Evolutionary conservation across 1,140 invertebrate genomes (phyloP).

Genomic region (Antheraea pernyi): DNA sequence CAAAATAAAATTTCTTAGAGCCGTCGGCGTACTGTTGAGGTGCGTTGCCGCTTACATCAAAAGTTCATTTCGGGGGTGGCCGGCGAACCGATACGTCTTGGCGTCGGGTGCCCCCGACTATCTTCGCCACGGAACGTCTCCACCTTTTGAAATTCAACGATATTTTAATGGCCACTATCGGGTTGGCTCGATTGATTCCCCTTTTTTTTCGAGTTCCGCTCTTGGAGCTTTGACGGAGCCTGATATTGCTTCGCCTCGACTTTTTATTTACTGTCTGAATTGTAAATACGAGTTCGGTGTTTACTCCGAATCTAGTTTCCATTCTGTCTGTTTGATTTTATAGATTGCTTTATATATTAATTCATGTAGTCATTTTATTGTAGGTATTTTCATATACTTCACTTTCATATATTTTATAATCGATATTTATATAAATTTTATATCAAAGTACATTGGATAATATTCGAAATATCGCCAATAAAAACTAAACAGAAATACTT

Average conservation of each 20-base stretch:
- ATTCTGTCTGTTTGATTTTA: conserved; percentile 34
- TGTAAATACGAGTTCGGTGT: conserved; percentile 53
- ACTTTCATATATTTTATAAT: no score
- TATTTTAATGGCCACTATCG: conserved; percentile 73
- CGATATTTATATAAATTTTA: no score
- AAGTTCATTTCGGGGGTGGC: conserved; percentile 51
- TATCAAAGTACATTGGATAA: no score
- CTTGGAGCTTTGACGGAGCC: conserved; percentile 54
- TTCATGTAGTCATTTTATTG: neutral
- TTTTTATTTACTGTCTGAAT: conserved; percentile 65
- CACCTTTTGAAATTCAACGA: conserved; percentile 66
- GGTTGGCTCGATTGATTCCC: conserved; percentile 47
- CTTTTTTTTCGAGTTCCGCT: conserved; percentile 48
- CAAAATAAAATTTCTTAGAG: neutral
- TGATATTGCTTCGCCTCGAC: conserved; percentile 56
- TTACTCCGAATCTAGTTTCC: conserved; percentile 52
- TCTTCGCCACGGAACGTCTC: conserved; percentile 43
- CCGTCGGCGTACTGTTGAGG: conserved; percentile 8
- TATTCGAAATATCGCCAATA: no score
- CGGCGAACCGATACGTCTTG: conserved; percentile 43
- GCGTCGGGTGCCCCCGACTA: conserved; percentile 26
- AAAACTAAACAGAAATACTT: no score
- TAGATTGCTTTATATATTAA: conserved; percentile 13
- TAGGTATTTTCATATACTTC: no score
- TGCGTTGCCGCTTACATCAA: conserved; percentile 47